Base-by-base conservation (phyloP, 2,888 invertebrate genomes). In the Heliconius hortense region DNA sequence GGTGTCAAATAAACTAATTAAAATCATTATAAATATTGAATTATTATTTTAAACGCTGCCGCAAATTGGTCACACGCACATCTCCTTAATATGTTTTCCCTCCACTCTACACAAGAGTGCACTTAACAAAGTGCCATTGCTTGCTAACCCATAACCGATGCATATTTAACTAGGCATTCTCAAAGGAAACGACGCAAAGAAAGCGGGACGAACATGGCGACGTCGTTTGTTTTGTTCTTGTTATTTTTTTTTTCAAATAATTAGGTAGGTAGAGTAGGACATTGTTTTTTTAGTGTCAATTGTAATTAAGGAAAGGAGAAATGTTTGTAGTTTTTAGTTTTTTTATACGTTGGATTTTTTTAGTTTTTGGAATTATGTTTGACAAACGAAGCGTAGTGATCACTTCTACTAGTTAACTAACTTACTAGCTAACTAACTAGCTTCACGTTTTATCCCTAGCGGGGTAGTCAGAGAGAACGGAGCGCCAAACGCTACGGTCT, bases 101-200 rank as follows among this genome's bases (percentile, higher is more conserved):
- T 71, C 7, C 26, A 35, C 24, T 71, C 53, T 35, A 74, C 74
- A 74, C 15, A 63, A 67, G 53, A 78, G 48, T 74, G 77, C 77
- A 78, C 77, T 78, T 74, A 74, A 64, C 68, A 72, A 74, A 78
- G 77, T 78, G 76, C 67, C 43, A 72, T 76, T 76, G 56, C 74
- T 31, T 78, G 77, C 69, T 74, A 69, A 70, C 68, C 63, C 69
- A 69, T 60, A 74, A 48, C 63, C 59, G 76, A 71, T 71, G 71
- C 67, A 78, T 76, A 78, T 76, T 76, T 71, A 72, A 68, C 73
- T 77, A 60, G 48, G 48, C 21, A 21, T 63, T 72, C 53, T 62
- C 53, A 69, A 72, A 74, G 74, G 72, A 77, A 64, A 69, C 69
- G 56, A 18, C 31, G 39, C 26, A 39, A 39, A 67, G 74, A 77